Evolutionary conservation across 2,113 vertebrate genomes (phyloP), one percentile per base, ranked within the genome.

Genomic region (Acanthisitta chloris): DNA sequence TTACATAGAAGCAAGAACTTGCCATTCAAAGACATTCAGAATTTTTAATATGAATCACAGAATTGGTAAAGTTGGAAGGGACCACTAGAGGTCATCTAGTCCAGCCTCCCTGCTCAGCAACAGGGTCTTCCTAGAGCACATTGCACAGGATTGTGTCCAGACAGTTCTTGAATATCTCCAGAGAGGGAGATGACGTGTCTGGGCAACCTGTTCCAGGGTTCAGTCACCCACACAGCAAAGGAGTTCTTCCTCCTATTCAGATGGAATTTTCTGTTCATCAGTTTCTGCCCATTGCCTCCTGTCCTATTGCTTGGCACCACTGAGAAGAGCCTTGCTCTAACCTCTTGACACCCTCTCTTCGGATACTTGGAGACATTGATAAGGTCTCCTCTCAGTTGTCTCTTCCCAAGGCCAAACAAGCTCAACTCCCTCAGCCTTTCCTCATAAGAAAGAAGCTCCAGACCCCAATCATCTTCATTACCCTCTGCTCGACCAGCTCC

Each of bases 21-120:
- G n/a, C 43, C 23, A 42, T 77, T 94, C 34, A 88, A 82, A 95
- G 40, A 10, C 62, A 73, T 70, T 85, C 38, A 42, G n/a, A 65
- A 48, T 62, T 92, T 91, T 86, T 45, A 48, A 55, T 71, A 40
- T 42, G 31, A 67, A 65, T 70, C 73, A 20, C 34, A 42, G n/a
- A 36, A 48, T 54, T 4, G 25, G 12, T 69, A 19, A 48, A n/a
- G 25, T 31, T 13, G 31, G 34, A 83, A 42, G 34, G 25, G 5
- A 54, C 9, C 8, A 8, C 40, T 48, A 17, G 34, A 14, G 38
- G 21, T 54, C 6, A 12, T 34, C 24, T 34, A 46, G 21, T 69
- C 40, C n/a, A 34, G 26, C 24, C 25, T 61, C 17, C 38, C 17
- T 54, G n/a, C 54, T 82, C 59, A 40, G n/a, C n/a, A 69, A 6